Evolutionary conservation across 2,113 vertebrate genomes (phyloP).

Genomic region (Aspiorhynchus laticeps): DNA sequence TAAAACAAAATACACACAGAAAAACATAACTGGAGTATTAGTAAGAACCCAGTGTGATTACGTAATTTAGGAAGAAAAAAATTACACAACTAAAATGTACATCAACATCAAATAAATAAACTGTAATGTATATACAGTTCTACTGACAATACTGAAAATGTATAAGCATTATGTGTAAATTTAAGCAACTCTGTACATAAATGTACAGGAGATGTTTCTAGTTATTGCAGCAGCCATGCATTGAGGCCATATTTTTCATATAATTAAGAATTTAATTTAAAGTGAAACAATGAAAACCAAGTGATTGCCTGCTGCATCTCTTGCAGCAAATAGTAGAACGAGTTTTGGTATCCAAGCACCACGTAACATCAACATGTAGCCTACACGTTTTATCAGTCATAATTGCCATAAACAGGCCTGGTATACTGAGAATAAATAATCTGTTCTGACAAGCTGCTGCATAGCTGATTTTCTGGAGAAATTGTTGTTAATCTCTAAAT

Average conservation of each 20-base stretch:
- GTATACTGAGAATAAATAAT: not conserved
- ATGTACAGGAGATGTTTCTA: not conserved
- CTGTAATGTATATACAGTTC: not conserved
- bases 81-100: not conserved
- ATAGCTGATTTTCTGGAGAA: not conserved
- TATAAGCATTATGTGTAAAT: not conserved
- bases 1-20: not conserved
- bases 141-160: not conserved
- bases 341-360: constrained; percentile 36
- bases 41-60: not conserved
- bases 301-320: not conserved
- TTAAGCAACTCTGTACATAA: not conserved
- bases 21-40: not conserved
- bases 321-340: not conserved
- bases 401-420: not conserved
- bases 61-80: not conserved
- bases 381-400: not conserved
- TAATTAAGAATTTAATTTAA: not conserved
- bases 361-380: constrained; percentile 45
- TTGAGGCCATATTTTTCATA: not conserved
- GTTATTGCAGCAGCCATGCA: not conserved
- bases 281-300: not conserved
- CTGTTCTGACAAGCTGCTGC: not conserved
- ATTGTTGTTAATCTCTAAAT: not conserved
- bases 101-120: not conserved